Conservation (phyloP, 1,140 invertebrate genomes). For the Drosophila subpulchrella region DNA sequence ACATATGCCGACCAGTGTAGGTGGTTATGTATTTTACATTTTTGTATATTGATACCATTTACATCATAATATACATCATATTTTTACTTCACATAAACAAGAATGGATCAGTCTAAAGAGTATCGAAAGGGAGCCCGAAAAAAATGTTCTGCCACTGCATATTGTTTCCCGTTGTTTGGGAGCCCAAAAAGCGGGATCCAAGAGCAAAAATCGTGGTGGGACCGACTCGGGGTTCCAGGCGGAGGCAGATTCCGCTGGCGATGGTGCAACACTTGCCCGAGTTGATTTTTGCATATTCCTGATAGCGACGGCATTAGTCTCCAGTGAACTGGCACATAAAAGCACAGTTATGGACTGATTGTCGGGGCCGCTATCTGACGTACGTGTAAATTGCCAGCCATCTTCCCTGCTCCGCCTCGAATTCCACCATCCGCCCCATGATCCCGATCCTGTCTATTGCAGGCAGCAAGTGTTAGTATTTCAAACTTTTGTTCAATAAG, state of each 20-base stretch:
- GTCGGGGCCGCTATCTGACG: slow-evolving; percentile 56
- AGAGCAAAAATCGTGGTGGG: slow-evolving; percentile 16
- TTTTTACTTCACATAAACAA: too few species aligned
- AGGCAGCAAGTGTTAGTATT: slow-evolving; percentile 62
- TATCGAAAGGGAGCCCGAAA: slow-evolving; percentile 1
- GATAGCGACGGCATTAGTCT: slow-evolving; percentile 75
- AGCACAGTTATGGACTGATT: slow-evolving; percentile 79
- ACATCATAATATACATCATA: too few species aligned
- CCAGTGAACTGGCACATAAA: slow-evolving; percentile 78
- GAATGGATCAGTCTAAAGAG: too few species aligned
- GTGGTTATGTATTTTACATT: too few species aligned
- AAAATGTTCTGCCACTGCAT: slow-evolving; percentile 55
- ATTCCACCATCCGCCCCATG: neutral
- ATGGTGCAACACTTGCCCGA: slow-evolving; percentile 55
- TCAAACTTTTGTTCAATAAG: slow-evolving; percentile 73
- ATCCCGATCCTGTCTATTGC: slow-evolving; percentile 10
- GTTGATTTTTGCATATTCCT: slow-evolving; percentile 78
- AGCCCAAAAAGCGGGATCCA: slow-evolving; percentile 29
- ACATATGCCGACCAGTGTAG: too few species aligned
- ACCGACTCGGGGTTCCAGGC: neutral
- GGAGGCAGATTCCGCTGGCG: slow-evolving; percentile 4
- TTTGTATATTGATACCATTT: too few species aligned
- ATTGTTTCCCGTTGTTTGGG: slow-evolving; percentile 63
- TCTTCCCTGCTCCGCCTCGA: slow-evolving; percentile 7
- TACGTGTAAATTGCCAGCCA: slow-evolving; percentile 53